Evolutionary conservation across 2,888 invertebrate species (phyloP).

Genomic region (Andricus quercusramuli): DNA sequence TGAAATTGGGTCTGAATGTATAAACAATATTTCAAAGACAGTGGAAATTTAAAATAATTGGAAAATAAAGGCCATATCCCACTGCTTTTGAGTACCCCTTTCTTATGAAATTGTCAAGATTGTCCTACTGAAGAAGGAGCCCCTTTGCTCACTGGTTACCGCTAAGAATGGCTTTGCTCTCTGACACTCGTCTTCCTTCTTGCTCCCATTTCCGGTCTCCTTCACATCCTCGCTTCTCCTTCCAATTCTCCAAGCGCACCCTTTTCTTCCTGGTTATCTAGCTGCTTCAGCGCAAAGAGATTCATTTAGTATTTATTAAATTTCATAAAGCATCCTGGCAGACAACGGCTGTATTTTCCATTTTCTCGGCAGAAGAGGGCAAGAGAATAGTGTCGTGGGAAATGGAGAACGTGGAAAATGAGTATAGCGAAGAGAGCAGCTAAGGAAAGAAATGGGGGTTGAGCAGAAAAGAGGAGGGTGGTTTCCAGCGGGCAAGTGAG

Average conservation of each 20-base stretch:
- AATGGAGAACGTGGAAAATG: slow-evolving; percentile 67
- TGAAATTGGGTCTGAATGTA: background rate
- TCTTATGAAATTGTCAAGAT: background rate
- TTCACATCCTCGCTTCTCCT: background rate
- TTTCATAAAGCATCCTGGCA: slow-evolving; percentile 65
- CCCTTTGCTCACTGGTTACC: background rate
- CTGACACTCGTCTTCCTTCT: slow-evolving; percentile 46
- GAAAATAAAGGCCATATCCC: background rate
- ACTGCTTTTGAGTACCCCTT: background rate
- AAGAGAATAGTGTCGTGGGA: slow-evolving; percentile 57
- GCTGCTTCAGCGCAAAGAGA: slow-evolving; percentile 53
- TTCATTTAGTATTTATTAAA: slow-evolving; percentile 77
- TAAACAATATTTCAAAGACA: background rate
- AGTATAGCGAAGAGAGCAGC: slow-evolving; percentile 63
- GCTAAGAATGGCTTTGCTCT: slow-evolving; percentile 11
- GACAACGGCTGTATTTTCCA: slow-evolving; percentile 74
- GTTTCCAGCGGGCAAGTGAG: slow-evolving; percentile 56
- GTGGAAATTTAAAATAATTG: background rate
- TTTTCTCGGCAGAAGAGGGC: slow-evolving; percentile 68
- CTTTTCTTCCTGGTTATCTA: slow-evolving; percentile 28
- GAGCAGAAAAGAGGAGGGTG: slow-evolving; percentile 46
- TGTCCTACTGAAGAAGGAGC: background rate
- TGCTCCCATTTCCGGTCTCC: slow-evolving; percentile 24
- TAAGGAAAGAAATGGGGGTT: slow-evolving; percentile 54
- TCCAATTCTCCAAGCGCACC: slow-evolving; percentile 30